Conservation (phyloP, 2,113 vertebrate genomes). For the Perca schrenkii region DNA sequence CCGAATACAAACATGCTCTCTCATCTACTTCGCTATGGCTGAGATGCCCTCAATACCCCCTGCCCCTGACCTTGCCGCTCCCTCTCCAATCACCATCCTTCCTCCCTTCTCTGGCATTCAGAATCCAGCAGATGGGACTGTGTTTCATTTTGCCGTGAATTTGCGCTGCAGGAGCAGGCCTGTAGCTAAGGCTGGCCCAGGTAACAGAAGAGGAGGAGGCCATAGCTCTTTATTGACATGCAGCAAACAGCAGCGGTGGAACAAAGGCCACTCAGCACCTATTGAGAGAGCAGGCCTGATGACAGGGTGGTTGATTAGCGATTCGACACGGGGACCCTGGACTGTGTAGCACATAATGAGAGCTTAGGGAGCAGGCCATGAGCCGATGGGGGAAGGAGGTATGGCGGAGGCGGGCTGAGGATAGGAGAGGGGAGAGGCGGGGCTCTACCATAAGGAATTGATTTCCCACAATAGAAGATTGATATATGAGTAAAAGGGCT, state of each 20-base stretch:
- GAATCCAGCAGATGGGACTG: constrained; percentile 55
- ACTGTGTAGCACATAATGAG: constrained; percentile 84
- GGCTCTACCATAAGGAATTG: constrained; percentile 68
- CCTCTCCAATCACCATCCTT: constrained; percentile 62
- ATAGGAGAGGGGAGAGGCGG: constrained; percentile 43
- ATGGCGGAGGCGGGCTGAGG: constrained; percentile 22
- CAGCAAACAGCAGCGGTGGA: constrained; percentile 78
- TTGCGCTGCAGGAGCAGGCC: constrained; percentile 33
- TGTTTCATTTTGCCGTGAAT: constrained; percentile 51
- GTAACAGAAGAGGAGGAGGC: constrained; percentile 47
- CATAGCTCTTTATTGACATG: constrained; percentile 80
- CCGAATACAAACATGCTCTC: constrained; percentile 77
- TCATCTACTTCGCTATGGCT: constrained; percentile 69
- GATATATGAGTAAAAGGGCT: constrained; percentile 61
- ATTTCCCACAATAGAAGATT: constrained; percentile 66
- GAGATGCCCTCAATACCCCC: constrained; percentile 66
- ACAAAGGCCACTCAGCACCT: constrained; percentile 82
- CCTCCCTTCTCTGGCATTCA: constrained; percentile 60
- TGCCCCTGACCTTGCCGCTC: constrained; percentile 67
- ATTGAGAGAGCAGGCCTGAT: constrained; percentile 76
- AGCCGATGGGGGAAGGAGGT: constrained; percentile 70
- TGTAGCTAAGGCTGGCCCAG: constrained; percentile 18
- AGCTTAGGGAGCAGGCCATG: constrained; percentile 77
- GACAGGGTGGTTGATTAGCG: constrained; percentile 83
- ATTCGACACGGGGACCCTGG: constrained; percentile 81